Base-by-base conservation (phyloP, 1,140 invertebrate genomes). In the Phortica variegata region DNA sequence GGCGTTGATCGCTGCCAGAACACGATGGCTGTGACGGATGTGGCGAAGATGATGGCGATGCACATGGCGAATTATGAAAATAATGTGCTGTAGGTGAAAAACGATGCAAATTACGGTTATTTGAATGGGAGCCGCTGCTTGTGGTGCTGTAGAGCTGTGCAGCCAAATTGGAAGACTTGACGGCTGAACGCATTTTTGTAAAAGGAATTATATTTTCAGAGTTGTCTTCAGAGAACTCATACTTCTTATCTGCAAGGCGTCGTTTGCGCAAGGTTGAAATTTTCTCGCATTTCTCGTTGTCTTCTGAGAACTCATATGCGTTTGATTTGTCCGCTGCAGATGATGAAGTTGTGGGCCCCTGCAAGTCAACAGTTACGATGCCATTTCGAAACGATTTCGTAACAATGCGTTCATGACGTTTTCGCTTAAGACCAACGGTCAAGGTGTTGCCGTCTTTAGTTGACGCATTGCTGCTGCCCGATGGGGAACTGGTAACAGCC, bases 181-280 rank as follows among this genome's bases (percentile, higher is more conserved):
- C 63, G 12, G 65, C 61, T 8, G 52, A 54, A 2, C 71, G 61
- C 70, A 74, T 61, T 43, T 74, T 74, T 3, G 71, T 86, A 68
- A 89, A 90, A 33, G 88, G 88, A 55, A 90, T 84, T 48, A 90
- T 90, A 73, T 91, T 91, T 70, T 90, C 88, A 5, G 86, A 86
- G 66, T 91, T 90, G 58, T 90, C 89, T 47, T 91, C 90, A 3
- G 87, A 89, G 59, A 93, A 91, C 68, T 93, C 91, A 65, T 95
- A 95, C 65, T 93, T 93, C 73, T 93, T 94, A 61, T 95, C 91
- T 0, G 91, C 91, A 21, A 93, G 74, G 3, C 89, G 80, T 39
- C 90, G 81, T 65, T 90, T 90, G 4, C 89, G 80, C 70, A 89
- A 90, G 36, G 85, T 86, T 54, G 87, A 89, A 3, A 92, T 81